phyloP scores from a whole-genome alignment of 2,888 invertebrate genomes.

The Mesorhabditis spiculigera region DNA sequence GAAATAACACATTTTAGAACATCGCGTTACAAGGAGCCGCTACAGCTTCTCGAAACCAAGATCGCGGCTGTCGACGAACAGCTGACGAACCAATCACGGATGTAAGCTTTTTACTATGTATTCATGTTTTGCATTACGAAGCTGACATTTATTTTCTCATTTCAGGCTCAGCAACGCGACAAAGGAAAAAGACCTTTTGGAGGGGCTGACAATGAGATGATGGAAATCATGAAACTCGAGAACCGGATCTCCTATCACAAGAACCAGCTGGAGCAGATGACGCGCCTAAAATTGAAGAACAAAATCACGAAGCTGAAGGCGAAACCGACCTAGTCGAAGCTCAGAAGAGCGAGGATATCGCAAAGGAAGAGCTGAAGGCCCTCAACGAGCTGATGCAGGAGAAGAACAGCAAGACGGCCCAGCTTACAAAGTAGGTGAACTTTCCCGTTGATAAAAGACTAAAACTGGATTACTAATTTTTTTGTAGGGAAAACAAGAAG shows the following conservation, averaged over 20 bases:
- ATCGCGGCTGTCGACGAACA: background rate
- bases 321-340: background rate
- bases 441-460: background rate
- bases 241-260: conserved; percentile 73
- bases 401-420: background rate
- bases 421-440: background rate
- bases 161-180: conserved; percentile 67
- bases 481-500: background rate
- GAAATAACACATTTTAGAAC: background rate
- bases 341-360: background rate
- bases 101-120: background rate
- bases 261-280: conserved; percentile 60
- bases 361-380: background rate
- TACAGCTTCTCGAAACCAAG: background rate
- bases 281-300: background rate
- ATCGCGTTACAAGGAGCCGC: background rate
- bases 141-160: conserved; percentile 25
- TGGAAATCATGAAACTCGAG: conserved; percentile 74
- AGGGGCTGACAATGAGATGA: conserved; percentile 60
- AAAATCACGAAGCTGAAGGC: background rate
- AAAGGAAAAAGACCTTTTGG: conserved; percentile 62
- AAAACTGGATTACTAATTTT: background rate
- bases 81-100: background rate
- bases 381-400: background rate
- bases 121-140: background rate